Base-by-base conservation (phyloP, 2,888 invertebrate genomes). In the Idaea aversata region DNA sequence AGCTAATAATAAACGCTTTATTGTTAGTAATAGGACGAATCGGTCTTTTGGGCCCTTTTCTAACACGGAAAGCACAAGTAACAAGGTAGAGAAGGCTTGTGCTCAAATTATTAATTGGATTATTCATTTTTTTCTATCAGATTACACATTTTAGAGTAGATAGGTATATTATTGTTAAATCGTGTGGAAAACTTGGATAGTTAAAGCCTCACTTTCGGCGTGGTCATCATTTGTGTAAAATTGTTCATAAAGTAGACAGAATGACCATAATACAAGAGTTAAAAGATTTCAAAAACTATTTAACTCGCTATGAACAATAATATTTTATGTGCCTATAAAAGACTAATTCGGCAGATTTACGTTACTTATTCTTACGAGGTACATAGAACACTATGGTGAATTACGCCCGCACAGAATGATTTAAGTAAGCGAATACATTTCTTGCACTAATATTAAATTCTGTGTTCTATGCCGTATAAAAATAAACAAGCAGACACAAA, bases 271-370 rank as follows among this genome's bases (percentile, higher is more conserved):
- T 77, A 81, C 77, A 80, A 81, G 84, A 83, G 78, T 79, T 77
- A 81, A 84, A 88, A 88, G 80, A 83, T 81, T 74, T 87, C 88
- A 79, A 88, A 87, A 90, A 86, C 85, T 87, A 85, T 84, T 80
- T 75, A 75, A 78, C 77, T 77, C 74, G 76, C 71, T 80, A 84
- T 81, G 79, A 82, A 81, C 76, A 82, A 75, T 80, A 79, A 76
- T 75, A 75, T 75, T 77, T 72, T 74, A 81, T 76, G 77, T 81
- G 79, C 81, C 88, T 88, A 88, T 86, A 86, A 86, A 86, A 87
- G 83, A 88, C 88, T 91, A 91, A 91, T 91, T 91, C 91, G 91
- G 91, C 87, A 88, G 85, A 87, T 86, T 75, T 82, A 81, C 71
- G 77, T 81, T 82, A 81, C 77, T 81, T 83, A 82, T 79, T 82